Evolutionary conservation across 1,140 invertebrate genomes (phyloP).

Genomic region (Drosophila miranda): DNA sequence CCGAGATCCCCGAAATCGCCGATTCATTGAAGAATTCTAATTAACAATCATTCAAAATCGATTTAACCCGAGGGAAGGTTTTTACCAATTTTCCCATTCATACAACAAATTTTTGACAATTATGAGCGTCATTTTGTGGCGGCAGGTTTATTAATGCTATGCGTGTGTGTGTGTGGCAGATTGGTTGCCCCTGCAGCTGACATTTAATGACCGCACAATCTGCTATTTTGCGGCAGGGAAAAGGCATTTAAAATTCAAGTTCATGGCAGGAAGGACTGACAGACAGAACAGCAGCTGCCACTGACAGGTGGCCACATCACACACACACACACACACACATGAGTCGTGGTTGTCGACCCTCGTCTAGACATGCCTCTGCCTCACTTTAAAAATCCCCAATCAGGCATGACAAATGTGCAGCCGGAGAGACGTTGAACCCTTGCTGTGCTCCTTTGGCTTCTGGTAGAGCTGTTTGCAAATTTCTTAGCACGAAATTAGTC

Average conservation of each 20-base stretch:
- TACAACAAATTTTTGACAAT: conserved; percentile 41
- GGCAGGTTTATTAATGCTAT: conserved; percentile 55
- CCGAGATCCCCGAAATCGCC: no score
- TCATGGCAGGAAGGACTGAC: conserved; percentile 35
- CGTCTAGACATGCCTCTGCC: conserved; percentile 26
- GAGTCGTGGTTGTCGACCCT: conserved; percentile 7
- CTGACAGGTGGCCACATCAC: conserved; percentile 48
- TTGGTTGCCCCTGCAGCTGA: conserved; percentile 58
- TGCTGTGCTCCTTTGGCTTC: conserved; percentile 14
- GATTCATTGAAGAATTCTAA: conserved; percentile 9
- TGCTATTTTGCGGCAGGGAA: conserved; percentile 61
- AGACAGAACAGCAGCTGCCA: conserved; percentile 66
- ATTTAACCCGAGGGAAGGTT: no score
- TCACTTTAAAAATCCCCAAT: conserved; percentile 17
- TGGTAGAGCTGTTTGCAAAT: conserved; percentile 63
- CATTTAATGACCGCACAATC: conserved; percentile 75
- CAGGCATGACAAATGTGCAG: conserved; percentile 36
- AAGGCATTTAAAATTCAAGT: conserved; percentile 72
- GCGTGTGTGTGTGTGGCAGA: conserved; percentile 7
- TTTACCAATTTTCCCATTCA: no score
- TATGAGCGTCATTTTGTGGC: conserved; percentile 47
- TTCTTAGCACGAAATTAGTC: conserved; percentile 79
- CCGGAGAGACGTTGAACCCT: not conserved
- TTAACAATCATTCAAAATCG: conserved; percentile 10
- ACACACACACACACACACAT: no score